phyloP scores from a whole-genome alignment of 2,797 vertebrate species.

The Myoxocephalus aenaeus region DNA sequence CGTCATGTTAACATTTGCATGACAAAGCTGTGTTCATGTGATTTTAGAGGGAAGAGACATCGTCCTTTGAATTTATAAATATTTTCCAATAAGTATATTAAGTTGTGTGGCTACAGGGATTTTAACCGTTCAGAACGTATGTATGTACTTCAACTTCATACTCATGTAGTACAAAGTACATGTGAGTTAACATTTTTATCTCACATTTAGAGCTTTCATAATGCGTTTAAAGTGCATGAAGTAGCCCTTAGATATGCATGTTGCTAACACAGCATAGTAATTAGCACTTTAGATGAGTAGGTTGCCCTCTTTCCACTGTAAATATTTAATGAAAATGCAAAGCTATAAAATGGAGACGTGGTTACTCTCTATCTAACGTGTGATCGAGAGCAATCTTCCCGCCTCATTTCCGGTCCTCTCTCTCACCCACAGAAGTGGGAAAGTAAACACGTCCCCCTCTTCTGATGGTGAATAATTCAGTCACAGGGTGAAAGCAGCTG shows the following conservation, averaged over 20 bases:
- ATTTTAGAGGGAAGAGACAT: background rate
- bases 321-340: constrained; percentile 15
- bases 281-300: background rate
- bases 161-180: background rate
- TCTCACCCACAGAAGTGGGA: constrained; percentile 14
- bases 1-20: background rate
- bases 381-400: constrained; percentile 11
- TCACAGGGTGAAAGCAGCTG: constrained; percentile 31
- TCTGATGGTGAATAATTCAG: constrained; percentile 57
- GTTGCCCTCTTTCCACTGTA: background rate
- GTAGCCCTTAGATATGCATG: background rate
- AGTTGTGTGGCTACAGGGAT: background rate
- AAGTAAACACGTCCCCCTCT: constrained; percentile 35
- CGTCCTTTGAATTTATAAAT: no score
- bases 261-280: background rate
- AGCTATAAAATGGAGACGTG: background rate
- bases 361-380: background rate
- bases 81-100: background rate
- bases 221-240: background rate
- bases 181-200: background rate
- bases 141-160: background rate
- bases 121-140: background rate
- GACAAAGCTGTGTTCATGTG: background rate
- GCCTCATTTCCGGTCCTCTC: background rate
- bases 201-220: background rate